Evolutionary conservation across 2,797 vertebrate genomes (phyloP).

Genomic region (Spinus olivaceus): DNA sequence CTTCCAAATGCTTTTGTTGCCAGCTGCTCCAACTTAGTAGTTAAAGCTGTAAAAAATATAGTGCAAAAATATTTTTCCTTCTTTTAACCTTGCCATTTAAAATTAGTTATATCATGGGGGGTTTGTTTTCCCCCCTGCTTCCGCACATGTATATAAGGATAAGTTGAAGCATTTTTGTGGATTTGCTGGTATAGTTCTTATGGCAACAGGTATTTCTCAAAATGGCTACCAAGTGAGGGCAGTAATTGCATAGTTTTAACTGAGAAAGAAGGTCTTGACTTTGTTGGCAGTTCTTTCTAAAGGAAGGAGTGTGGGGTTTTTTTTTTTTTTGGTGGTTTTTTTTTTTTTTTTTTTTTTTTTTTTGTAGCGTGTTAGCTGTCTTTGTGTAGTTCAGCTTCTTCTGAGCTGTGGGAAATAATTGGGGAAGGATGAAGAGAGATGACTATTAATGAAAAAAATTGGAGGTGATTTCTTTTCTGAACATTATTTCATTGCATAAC

Average conservation of each 20-base stretch:
- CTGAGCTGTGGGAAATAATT: not conserved
- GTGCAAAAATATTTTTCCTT: not conserved
- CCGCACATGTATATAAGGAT: not conserved
- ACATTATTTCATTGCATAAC: not conserved
- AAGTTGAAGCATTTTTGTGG: not conserved
- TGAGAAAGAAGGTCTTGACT: not conserved
- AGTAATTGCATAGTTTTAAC: not conserved
- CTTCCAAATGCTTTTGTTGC: constrained; percentile 19
- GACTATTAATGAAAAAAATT: not conserved
- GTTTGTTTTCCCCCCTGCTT: not conserved
- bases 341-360: not conserved
- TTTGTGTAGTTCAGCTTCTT: not conserved
- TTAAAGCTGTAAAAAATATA: not conserved
- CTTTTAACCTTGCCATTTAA: not conserved
- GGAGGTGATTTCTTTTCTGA: not conserved
- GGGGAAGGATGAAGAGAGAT: not conserved
- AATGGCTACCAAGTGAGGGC: not conserved
- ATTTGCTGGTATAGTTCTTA: not conserved
- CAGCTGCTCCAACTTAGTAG: not conserved
- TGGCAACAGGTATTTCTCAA: not conserved
- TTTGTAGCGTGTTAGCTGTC: not conserved
- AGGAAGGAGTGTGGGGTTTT: not conserved
- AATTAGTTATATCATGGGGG: not conserved
- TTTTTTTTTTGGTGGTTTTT: not conserved
- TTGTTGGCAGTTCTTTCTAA: not conserved